phyloP scores from a whole-genome alignment of 2,888 invertebrate species.

The Pilophorus perplexus region DNA sequence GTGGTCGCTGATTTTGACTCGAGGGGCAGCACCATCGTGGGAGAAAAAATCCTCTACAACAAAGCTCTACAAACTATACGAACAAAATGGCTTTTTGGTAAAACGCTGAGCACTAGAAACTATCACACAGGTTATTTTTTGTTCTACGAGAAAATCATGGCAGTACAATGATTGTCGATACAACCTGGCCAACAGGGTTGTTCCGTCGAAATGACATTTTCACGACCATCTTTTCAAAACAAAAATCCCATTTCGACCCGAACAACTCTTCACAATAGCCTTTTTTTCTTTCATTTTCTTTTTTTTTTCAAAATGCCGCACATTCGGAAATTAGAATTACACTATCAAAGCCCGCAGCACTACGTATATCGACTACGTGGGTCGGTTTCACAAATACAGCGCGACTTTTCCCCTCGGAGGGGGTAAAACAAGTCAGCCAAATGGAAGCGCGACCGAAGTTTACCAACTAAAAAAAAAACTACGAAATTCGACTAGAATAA shows the following conservation, averaged over 20 bases:
- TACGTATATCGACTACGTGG: conserved; percentile 24
- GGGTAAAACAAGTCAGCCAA: too few species aligned
- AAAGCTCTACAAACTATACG: too few species aligned
- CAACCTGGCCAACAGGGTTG: conserved; percentile 9
- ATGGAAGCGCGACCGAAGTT: conserved; percentile 24
- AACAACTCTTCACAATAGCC: too few species aligned
- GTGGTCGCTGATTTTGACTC: too few species aligned
- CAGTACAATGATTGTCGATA: conserved; percentile 31
- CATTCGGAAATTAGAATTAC: too few species aligned
- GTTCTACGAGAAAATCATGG: background rate
- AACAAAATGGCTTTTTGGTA: too few species aligned
- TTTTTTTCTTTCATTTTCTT: too few species aligned
- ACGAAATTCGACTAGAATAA: conserved; percentile 33
- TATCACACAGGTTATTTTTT: background rate
- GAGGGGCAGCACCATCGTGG: conserved; percentile 17
- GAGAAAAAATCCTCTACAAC: too few species aligned
- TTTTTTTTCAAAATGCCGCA: too few species aligned
- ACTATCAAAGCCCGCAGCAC: conserved; percentile 31
- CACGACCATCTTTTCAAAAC: background rate
- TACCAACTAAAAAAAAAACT: background rate
- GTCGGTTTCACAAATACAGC: conserved; percentile 14
- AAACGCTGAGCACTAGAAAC: background rate
- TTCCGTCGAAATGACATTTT: background rate
- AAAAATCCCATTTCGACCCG: background rate
- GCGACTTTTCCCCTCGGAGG: too few species aligned